Evolutionary conservation across 2,797 vertebrate species (phyloP), one percentile per base, ranked within the genome.

Genomic region (Pangasius djambal): DNA sequence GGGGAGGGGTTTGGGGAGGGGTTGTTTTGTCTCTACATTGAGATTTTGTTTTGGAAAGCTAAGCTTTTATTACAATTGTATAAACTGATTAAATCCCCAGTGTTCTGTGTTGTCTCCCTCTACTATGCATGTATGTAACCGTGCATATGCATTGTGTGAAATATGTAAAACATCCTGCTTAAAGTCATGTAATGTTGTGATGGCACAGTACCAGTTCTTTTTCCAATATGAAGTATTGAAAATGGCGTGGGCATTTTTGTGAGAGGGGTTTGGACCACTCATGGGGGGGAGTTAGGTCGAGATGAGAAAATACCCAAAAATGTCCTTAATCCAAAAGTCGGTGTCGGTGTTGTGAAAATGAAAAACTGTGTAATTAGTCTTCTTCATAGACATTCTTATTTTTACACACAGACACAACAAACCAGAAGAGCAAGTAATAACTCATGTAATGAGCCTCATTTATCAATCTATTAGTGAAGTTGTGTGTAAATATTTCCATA

Each of bases 91-190:
- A n/a, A 88, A 44, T 78, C 61, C 86, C 82, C 72, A 93, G 94
- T 94, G 92, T 92, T 90, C 89, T 93, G 91, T 92, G 92, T 93
- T 93, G 91, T 92, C 92, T 88, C 90, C 57, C 1, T 94, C 96
- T 95, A 95, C 96, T 97, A 97, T 97, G 94, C 95, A 94, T 94
- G 94, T 94, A 92, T 95, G 95, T 96, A 95, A 96, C 94, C 95
- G 96, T 95, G 94, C 95, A 96, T 93, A 95, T 95, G 96, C 94
- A 94, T 91, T 86, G 90, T 95, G 95, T 96, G 93, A 95, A 94
- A 97, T 96, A 97, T 97, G 97, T 96, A 70, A 44, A 95, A 94
- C 95, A 95, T 95, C 92, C 91, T 93, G 94, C 91, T 93, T 96
- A 94, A 95, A 94, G 92, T 95, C 92, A 93, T 94, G 94, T 95